These are phyloP conservation scores for Drosophila teissieri DNA, from an alignment of 1,140 invertebrate genomes.

Conservation along the genomic window DNA sequence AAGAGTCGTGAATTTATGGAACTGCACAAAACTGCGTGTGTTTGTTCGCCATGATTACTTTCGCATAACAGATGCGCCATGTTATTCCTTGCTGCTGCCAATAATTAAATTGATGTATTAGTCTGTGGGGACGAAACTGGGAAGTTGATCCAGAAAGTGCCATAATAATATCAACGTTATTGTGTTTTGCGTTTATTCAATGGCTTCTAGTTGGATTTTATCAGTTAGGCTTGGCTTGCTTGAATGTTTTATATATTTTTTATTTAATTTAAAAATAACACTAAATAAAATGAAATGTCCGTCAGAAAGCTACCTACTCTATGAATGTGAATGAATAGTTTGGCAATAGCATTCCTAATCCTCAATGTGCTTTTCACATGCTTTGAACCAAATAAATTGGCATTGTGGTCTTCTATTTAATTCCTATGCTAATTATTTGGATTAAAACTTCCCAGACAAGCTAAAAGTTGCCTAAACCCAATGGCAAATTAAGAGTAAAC, in stretches of 20 bases:
- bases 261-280: too few relatives aligned
- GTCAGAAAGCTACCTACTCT: too few relatives aligned
- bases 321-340: too few relatives aligned
- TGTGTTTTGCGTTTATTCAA: neutral
- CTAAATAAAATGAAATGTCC: too few relatives aligned
- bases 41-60: slow-evolving; percentile 49
- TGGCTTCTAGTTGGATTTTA: neutral
- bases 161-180: slow-evolving; percentile 9
- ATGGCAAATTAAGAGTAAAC: neutral
- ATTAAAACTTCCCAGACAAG: neutral
- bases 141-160: neutral
- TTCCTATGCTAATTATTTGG: neutral
- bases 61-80: slow-evolving; percentile 37
- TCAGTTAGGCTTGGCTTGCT: neutral
- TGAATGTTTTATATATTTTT: neutral
- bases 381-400: neutral
- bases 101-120: slow-evolving; percentile 78
- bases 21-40: neutral
- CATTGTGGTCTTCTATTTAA: neutral
- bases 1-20: slow-evolving; percentile 24
- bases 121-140: slow-evolving; percentile 31
- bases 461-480: neutral
- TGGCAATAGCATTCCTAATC: neutral
- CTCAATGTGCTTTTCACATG: neutral
- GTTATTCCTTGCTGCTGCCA: slow-evolving; percentile 33